Evolutionary conservation across 2,797 vertebrate genomes (phyloP).

Genomic region (Xiphophorus birchmanni): DNA sequence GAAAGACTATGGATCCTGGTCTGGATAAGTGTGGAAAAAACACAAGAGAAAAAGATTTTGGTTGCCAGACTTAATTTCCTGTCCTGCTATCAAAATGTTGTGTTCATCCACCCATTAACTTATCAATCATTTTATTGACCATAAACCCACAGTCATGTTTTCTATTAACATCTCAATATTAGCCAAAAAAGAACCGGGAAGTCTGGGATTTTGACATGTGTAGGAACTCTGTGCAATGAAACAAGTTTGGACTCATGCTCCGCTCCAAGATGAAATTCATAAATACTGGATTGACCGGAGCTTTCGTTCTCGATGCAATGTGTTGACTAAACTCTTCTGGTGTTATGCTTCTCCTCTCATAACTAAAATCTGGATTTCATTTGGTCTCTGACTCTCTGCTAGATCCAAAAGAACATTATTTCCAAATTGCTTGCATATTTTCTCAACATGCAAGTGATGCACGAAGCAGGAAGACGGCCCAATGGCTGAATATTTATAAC

Average conservation of each 20-base stretch:
- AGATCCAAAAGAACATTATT: constrained; percentile 28
- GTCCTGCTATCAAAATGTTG: neutral
- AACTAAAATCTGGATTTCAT: constrained; percentile 63
- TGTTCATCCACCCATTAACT: neutral
- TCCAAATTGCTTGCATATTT: constrained; percentile 44
- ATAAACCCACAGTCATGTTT: neutral
- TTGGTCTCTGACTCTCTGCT: constrained; percentile 26
- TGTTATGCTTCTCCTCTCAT: constrained; percentile 21
- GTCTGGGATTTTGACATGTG: neutral
- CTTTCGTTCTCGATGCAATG: constrained; percentile 16
- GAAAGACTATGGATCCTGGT: neutral
- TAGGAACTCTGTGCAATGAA: neutral
- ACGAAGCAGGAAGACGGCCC: constrained; percentile 38
- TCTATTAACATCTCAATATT: neutral
- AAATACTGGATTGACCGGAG: constrained; percentile 19
- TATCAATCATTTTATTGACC: neutral
- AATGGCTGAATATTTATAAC: constrained; percentile 49
- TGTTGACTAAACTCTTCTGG: constrained; percentile 25
- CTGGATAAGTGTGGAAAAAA: neutral
- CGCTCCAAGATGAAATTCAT: constrained; percentile 1
- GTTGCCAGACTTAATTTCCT: neutral
- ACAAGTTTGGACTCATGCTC: constrained; percentile 1
- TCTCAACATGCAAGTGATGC: constrained; percentile 14
- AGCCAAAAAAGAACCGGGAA: neutral
- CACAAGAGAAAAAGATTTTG: neutral